Evolutionary conservation across 1,140 invertebrate species (phyloP).

Genomic region (Penaeus japonicus): DNA sequence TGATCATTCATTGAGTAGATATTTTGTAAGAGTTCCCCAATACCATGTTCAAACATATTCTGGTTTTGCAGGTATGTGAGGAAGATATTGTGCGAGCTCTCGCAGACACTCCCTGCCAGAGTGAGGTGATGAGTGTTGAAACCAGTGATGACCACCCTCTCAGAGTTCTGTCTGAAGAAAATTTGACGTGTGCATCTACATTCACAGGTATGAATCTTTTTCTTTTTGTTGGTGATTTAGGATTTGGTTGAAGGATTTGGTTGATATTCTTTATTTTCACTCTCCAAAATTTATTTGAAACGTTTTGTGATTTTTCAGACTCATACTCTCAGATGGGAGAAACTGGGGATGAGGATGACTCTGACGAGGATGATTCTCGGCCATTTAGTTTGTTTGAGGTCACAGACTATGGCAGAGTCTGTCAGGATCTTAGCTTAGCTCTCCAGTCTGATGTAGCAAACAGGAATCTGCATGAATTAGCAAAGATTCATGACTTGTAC

Average conservation of each 20-base stretch:
- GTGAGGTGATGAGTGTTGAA: conserved; percentile 55
- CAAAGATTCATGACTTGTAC: conserved; percentile 57
- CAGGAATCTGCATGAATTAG: conserved; percentile 53
- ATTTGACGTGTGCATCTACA: conserved; percentile 86
- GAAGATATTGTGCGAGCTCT: conserved; percentile 54
- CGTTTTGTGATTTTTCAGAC: conserved; percentile 44
- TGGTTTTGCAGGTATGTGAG: conserved; percentile 47
- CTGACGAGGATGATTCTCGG: conserved; percentile 54
- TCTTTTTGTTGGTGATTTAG: background rate
- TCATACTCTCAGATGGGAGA: conserved; percentile 59
- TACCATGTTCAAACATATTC: background rate
- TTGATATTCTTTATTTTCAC: background rate
- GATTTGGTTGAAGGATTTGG: too few species aligned
- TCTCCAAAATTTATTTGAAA: background rate
- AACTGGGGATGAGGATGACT: conserved; percentile 58
- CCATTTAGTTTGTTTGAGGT: conserved; percentile 59
- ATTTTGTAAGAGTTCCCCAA: background rate
- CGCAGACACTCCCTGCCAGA: conserved; percentile 41
- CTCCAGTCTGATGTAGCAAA: conserved; percentile 51
- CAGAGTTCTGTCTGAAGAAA: conserved; percentile 86
- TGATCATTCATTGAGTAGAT: background rate
- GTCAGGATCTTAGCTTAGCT: conserved; percentile 55
- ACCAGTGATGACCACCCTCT: conserved; percentile 77
- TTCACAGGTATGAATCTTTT: conserved; percentile 71
- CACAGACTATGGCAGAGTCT: conserved; percentile 57